These are phyloP conservation scores for Drosophila oshimai DNA, from an alignment of 1,140 invertebrate species.

Conservation along the genomic window DNA sequence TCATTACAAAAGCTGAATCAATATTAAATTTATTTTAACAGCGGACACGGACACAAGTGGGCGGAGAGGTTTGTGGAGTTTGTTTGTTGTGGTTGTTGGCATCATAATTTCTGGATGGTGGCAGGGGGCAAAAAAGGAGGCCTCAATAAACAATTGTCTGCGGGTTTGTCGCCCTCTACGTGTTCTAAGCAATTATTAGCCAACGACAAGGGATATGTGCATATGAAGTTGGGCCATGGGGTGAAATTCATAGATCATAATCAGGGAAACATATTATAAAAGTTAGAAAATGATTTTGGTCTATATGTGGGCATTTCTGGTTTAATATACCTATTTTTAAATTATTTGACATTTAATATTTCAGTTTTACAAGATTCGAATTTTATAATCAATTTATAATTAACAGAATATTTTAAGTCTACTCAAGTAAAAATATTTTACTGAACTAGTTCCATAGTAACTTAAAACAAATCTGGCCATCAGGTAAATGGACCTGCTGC, in stretches of 20 bases:
- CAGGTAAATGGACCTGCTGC: conserved; percentile 64
- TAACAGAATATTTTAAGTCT: neutral
- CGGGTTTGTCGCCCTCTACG: neutral
- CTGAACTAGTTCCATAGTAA: conserved; percentile 24
- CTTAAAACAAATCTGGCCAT: conserved; percentile 48
- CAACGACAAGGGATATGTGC: conserved; percentile 25
- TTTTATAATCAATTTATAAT: neutral
- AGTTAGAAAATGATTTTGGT: no score
- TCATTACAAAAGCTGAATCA: conserved; percentile 81
- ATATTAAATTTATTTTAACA: conserved; percentile 79
- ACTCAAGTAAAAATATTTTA: neutral
- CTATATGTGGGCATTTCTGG: no score
- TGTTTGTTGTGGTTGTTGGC: conserved; percentile 69
- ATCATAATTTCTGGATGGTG: conserved; percentile 53
- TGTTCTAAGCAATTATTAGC: conserved; percentile 40
- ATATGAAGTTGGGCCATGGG: conserved; percentile 2
- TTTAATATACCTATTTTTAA: no score
- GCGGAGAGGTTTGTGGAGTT: neutral
- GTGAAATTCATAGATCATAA: neutral
- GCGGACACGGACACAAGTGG: neutral
- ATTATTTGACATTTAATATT: no score
- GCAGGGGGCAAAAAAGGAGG: neutral
- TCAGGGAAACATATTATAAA: neutral
- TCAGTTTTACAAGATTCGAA: neutral
- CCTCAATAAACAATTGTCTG: conserved; percentile 42